These are phyloP conservation scores for Drosophila multiciliata DNA, from an alignment of 2,888 invertebrate genomes.

Conservation along the genomic window DNA sequence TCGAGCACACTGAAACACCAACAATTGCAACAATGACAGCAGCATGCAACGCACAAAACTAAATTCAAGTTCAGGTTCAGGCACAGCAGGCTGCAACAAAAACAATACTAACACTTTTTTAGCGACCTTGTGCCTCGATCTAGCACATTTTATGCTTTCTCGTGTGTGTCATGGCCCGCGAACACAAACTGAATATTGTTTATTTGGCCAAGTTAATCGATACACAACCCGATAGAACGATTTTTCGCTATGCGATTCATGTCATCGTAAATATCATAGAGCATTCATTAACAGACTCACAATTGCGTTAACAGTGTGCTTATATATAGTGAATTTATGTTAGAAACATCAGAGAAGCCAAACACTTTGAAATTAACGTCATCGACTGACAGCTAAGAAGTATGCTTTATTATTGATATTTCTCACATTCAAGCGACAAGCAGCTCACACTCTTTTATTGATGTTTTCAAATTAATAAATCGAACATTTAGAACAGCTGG, in stretches of 20 bases:
- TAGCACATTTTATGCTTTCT: conserved; percentile 40
- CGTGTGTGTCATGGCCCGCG: conserved; percentile 30
- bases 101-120: conserved; percentile 30
- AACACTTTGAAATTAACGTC: not conserved
- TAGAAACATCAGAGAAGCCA: not conserved
- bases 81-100: conserved; percentile 30
- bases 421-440: no score
- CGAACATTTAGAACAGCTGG: conserved; percentile 23
- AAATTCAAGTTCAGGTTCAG: conserved; percentile 56
- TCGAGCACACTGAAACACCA: conserved; percentile 19
- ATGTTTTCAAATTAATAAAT: not conserved
- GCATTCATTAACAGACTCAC: not conserved
- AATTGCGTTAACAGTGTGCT: conserved; percentile 22
- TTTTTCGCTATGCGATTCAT: not conserved
- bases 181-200: conserved; percentile 47
- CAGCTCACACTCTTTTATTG: not conserved
- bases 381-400: not conserved
- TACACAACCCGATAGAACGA: conserved; percentile 31
- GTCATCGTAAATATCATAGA: conserved; percentile 8
- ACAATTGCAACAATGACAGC: conserved; percentile 40
- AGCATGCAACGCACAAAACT: conserved; percentile 34
- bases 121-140: conserved; percentile 44
- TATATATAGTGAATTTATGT: conserved; percentile 2
- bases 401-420: not conserved
- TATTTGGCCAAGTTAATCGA: conserved; percentile 44